A percentile compares a stretch with the other conserved stretches of the same genome.
These are phyloP conservation scores for Stichodactyla helianthus DNA, from an alignment of 64 coral and sea anemone species.

Conservation along the genomic window DNA sequence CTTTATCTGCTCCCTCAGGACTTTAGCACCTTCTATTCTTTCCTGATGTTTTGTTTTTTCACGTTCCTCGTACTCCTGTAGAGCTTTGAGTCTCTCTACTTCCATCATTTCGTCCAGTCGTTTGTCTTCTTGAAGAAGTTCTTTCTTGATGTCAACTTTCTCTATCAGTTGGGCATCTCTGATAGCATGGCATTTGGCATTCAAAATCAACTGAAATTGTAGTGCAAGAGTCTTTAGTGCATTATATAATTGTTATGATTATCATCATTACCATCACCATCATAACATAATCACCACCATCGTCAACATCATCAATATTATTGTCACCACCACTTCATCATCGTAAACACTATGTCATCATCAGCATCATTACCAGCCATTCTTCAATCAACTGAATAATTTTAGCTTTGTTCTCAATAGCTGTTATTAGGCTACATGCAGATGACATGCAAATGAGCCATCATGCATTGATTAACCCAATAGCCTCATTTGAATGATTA, in stretches of 20 bases:
- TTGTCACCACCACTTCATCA: no score
- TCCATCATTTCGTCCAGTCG: slow-evolving; percentile 99
- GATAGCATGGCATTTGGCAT: slow-evolving; percentile 99
- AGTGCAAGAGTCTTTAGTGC: background rate
- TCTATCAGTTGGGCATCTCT: slow-evolving; percentile 98
- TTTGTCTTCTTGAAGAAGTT: slow-evolving; percentile 86
- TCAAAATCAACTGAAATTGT: slow-evolving; percentile 76
- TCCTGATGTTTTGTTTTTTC: slow-evolving; percentile 81
- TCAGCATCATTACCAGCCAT: no score
- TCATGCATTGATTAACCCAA: no score
- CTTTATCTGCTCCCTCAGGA: slow-evolving; percentile 80
- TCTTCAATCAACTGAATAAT: no score
- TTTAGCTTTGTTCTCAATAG: no score
- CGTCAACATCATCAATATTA: no score
- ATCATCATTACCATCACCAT: no score
- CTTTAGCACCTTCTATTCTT: slow-evolving; percentile 81
- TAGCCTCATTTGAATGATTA: no score
- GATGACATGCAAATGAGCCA: no score
- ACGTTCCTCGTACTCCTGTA: slow-evolving; percentile 88
- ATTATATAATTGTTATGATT: background rate
- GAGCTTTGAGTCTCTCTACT: slow-evolving; percentile 77
- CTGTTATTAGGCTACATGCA: no score
- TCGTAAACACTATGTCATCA: no score
- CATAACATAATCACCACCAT: no score
- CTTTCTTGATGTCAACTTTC: slow-evolving; percentile 98